These are phyloP conservation scores for Conops quadrifasciatus DNA, from an alignment of 2,888 invertebrate genomes.

Conservation along the genomic window DNA sequence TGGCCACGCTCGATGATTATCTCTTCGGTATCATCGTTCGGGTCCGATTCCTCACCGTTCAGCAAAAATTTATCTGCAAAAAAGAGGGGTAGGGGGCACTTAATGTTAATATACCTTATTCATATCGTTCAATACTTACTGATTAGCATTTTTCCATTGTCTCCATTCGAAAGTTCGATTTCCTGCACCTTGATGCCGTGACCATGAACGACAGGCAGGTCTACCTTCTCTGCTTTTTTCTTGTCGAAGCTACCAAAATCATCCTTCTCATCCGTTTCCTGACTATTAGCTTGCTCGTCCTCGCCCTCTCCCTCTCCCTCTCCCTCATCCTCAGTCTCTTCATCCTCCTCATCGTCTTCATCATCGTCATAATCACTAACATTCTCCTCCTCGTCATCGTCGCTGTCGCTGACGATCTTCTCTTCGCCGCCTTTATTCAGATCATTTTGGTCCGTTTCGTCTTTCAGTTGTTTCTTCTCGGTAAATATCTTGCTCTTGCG, in stretches of 20 bases:
- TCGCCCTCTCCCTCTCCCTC: constrained; percentile 50
- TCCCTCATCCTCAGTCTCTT: constrained; percentile 59
- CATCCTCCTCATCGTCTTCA: constrained; percentile 46
- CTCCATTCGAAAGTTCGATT: constrained; percentile 54
- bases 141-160: constrained; percentile 55
- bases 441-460: constrained; percentile 50
- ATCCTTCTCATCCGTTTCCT: constrained; percentile 47
- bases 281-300: constrained; percentile 52
- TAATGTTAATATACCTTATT: neutral
- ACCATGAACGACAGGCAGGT: constrained; percentile 50
- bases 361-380: constrained; percentile 57
- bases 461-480: constrained; percentile 2
- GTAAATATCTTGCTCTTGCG: constrained; percentile 39
- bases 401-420: constrained; percentile 60
- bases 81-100: constrained; percentile 6
- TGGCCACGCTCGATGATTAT: constrained; percentile 63
- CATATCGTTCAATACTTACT: constrained; percentile 48
- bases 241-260: constrained; percentile 47
- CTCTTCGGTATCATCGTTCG: constrained; percentile 59
- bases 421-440: constrained; percentile 55
- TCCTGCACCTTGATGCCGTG: constrained; percentile 58
- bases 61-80: constrained; percentile 54
- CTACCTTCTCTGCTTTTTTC: constrained; percentile 46
- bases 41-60: constrained; percentile 50
- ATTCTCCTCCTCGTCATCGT: constrained; percentile 62